Base-by-base conservation (phyloP, 1,140 invertebrate species). In the Monomorium pharaonis region DNA sequence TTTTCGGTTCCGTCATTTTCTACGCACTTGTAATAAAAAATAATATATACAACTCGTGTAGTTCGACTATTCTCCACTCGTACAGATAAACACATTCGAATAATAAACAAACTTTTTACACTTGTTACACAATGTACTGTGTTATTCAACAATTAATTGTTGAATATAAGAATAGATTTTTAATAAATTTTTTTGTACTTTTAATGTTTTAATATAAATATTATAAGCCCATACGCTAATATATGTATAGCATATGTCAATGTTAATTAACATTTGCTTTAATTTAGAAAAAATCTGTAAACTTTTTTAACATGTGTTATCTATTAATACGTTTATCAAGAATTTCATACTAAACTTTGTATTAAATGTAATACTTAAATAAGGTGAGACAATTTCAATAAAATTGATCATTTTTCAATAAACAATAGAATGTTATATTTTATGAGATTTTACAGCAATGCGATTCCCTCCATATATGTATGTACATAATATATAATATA, bases 341-440 rank as follows among this genome's bases (percentile, higher is more conserved):
- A 27, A 58, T 58, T 56, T 70, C 65, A 27, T 69, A 62, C 9
- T 33, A 21, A 72, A 70, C 16, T 30, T 81, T 72, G 37, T 72
- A 58, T 70, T 30, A 58, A 70, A 18, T 81, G 78, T 81, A 81
- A 60, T 56, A 72, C 72, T 81, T 72, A 81, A 56, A 44, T 58
- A 81, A 80, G 21, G 18, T 14, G 9, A 69, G 33, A 72, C 24
- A 67, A 72, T 44, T 81, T 72, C 24, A 81, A 81, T 81, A 81
- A 83, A 83, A 58, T 60, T 27, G 42, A 6, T 58, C 44, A 14
- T 37, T 83, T 83, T 60, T 74, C 14, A 60, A 74, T 74, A 44
- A 56, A 54, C 21, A 69, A 16, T 83, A 12, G 18, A 58, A 72
- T 81, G 24, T 72, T 70, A 81, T 58, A 70, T 70, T 81, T 72